These are phyloP conservation scores for Zosterops lateralis DNA, from an alignment of 2,113 vertebrate genomes.

Conservation along the genomic window DNA sequence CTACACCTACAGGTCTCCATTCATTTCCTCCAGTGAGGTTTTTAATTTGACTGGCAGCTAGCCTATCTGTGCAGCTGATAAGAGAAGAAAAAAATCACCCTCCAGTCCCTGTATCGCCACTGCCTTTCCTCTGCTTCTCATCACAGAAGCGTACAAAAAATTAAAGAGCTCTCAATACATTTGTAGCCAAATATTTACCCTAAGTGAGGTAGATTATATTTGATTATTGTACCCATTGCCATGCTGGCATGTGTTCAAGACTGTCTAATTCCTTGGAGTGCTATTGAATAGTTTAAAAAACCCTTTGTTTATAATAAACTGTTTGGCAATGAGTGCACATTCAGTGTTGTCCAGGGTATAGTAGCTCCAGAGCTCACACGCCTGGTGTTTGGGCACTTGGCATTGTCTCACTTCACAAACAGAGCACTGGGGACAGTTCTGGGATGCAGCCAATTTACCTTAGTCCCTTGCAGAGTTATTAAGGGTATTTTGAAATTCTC, in stretches of 20 bases:
- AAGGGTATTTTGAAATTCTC: neutral
- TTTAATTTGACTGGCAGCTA: conserved; percentile 50
- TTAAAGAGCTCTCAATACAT: conserved; percentile 24
- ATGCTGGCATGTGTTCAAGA: conserved; percentile 16
- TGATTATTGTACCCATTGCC: conserved; percentile 35
- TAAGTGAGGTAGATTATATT: conserved; percentile 45
- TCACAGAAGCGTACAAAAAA: neutral
- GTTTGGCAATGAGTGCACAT: neutral
- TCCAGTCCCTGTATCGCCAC: neutral
- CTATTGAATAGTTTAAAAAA: neutral
- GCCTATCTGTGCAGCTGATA: conserved; percentile 56
- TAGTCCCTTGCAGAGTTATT: neutral
- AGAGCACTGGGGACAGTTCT: neutral
- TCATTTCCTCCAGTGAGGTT: conserved; percentile 33
- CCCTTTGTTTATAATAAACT: conserved; percentile 1
- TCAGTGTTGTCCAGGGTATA: neutral
- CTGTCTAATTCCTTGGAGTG: conserved; percentile 24
- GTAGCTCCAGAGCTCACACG: neutral
- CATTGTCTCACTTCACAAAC: neutral
- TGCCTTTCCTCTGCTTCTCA: conserved; percentile 25
- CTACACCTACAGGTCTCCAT: conserved; percentile 37
- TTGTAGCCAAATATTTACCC: conserved; percentile 46
- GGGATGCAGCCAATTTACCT: neutral
- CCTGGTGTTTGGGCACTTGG: neutral
- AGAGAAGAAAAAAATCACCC: conserved; percentile 8